Evolutionary conservation across 2,888 invertebrate genomes (phyloP), one percentile per base, ranked within the genome.

Genomic region (Hyposoter dolosus): DNA sequence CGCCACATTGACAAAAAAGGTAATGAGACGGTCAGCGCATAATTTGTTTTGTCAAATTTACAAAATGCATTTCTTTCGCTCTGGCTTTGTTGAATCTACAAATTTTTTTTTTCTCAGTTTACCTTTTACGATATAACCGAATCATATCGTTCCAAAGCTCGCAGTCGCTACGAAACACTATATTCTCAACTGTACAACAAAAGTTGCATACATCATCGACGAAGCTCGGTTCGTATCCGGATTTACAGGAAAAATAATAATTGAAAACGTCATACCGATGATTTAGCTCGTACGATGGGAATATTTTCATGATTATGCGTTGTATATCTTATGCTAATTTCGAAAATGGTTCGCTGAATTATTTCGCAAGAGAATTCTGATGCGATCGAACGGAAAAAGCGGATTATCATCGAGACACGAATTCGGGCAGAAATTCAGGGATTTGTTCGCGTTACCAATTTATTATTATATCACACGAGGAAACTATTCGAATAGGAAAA

Each of bases 311-410:
- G 32, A 69, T 74, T 28, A 40, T 23, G 35, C 4, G n/a, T 23
- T 17, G 19, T 53, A 68, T 45, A 45, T 83, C 68, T 80, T 50
- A 80, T 80, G 76, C 77, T 77, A 83, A 86, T 80, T 35, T 43
- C 19, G 66, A 28, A 0, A 17, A 50, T n/a, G 17, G 28, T n/a
- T 28, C 28, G 40, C 60, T 77, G 76, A 75, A 83, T 82, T 53
- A 80, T 80, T 79, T 76, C 17, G 40, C 80, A 40, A 71, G 53
- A 66, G 19, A 56, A 78, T 19, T n/a, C 40, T 68, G 53, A 53
- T 45, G 35, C 23, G 66, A 23, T 23, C 53, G 19, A 28, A 60
- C 40, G 71, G 65, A 45, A 50, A 50, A 50, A 68, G 45, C 10
- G 17, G 17, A 74, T 50, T 65, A 74, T 15, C 43, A 66, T 66